phyloP scores from a whole-genome alignment of 35 echinoderm and acorn worm genomes.

The Chiridota heheva region DNA sequence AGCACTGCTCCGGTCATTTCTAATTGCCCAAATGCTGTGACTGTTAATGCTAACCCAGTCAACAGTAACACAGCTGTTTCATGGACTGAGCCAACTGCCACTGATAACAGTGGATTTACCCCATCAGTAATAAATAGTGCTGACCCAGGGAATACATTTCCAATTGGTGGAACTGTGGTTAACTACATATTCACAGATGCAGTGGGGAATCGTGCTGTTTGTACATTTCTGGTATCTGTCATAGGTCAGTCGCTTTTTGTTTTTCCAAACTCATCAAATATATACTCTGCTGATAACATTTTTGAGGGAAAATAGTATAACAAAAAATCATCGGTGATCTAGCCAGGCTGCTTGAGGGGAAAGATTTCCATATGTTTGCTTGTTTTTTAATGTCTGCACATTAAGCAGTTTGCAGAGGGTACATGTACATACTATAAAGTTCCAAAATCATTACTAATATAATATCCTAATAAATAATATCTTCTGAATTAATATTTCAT shows the following conservation, averaged over 20 bases:
- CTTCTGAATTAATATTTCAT: not conserved
- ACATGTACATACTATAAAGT: not conserved
- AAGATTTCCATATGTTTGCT: no score
- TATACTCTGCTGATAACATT: no score
- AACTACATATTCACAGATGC: slow-evolving; percentile 41
- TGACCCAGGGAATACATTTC: slow-evolving; percentile 12
- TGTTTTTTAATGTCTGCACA: no score
- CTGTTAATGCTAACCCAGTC: slow-evolving; percentile 4
- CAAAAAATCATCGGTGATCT: no score
- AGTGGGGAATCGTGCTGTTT: slow-evolving; percentile 12
- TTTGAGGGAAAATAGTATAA: no score
- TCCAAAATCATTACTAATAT: not conserved
- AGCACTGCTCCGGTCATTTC: slow-evolving; percentile 64
- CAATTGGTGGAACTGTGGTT: not conserved
- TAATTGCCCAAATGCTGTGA: slow-evolving; percentile 44
- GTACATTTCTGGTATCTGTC: slow-evolving; percentile 28
- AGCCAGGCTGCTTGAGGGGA: no score
- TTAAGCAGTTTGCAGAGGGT: not conserved
- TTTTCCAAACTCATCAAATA: no score
- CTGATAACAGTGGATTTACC: slow-evolving; percentile 20
- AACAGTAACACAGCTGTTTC: not conserved
- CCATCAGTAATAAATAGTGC: slow-evolving; percentile 38
- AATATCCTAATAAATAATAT: not conserved
- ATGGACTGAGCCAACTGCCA: slow-evolving; percentile 67
- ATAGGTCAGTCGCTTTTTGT: no score